These are phyloP conservation scores for Allolobophora icterica DNA, from an alignment of 2,888 invertebrate species.

Conservation along the genomic window DNA sequence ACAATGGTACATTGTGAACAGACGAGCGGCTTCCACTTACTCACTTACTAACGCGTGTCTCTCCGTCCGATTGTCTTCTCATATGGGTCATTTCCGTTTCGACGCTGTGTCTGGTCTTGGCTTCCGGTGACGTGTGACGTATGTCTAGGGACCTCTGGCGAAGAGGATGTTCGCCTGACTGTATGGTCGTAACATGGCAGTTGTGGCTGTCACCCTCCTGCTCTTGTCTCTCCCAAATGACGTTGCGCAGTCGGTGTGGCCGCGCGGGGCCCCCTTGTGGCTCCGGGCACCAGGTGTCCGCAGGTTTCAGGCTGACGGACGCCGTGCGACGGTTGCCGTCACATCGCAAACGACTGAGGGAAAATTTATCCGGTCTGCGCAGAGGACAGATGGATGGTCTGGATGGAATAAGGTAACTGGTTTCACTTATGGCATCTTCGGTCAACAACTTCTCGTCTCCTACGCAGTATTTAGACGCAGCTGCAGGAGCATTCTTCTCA, in stretches of 20 bases:
- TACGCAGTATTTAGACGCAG: not conserved
- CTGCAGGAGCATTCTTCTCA: not conserved
- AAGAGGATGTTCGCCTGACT: slow-evolving; percentile 9
- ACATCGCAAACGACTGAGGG: not conserved
- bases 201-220: not conserved
- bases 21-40: not conserved
- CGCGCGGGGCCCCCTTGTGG: not conserved
- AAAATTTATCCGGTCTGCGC: slow-evolving; percentile 13
- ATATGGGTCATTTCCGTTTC: not conserved
- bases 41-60: slow-evolving; percentile 19
- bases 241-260: not conserved
- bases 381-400: not conserved
- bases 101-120: not conserved
- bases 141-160: slow-evolving; percentile 23
- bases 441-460: not conserved
- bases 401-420: slow-evolving; percentile 7
- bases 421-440: not conserved
- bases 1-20: no score
- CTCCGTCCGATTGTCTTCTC: slow-evolving; percentile 23
- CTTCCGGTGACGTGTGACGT: slow-evolving; percentile 17
- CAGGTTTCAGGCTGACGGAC: not conserved
- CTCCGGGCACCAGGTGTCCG: not conserved
- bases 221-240: slow-evolving; percentile 25
- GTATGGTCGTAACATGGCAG: not conserved
- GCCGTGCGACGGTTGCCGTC: not conserved